Conservation (phyloP, 2,113 vertebrate genomes). For the Nerophis lumbriciformis region DNA sequence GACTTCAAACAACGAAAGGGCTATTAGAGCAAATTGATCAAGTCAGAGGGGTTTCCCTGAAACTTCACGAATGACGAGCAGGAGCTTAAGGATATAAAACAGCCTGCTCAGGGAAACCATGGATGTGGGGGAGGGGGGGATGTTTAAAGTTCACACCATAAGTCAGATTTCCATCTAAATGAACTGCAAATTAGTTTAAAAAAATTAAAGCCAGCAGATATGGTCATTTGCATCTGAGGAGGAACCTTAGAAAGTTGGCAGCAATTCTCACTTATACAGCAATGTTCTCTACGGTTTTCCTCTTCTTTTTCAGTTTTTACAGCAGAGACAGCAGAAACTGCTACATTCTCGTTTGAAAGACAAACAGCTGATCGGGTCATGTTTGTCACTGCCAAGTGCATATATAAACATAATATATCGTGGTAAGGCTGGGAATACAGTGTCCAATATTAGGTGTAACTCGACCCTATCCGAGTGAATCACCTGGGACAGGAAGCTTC, state of each 20-base stretch:
- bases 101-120: constrained; percentile 12
- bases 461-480: too few relatives aligned
- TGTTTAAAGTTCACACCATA: constrained; percentile 9
- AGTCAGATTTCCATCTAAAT: not conserved
- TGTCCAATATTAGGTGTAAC: too few relatives aligned
- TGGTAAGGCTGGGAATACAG: too few relatives aligned
- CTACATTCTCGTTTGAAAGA: not conserved
- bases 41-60: constrained; percentile 28
- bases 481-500: too few relatives aligned
- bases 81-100: constrained; percentile 17
- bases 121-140: not conserved
- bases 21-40: constrained; percentile 26
- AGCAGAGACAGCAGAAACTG: not conserved
- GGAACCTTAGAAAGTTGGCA: not conserved
- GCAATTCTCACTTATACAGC: not conserved
- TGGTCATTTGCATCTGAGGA: not conserved
- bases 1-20: constrained; percentile 32
- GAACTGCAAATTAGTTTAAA: not conserved
- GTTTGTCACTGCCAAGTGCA: not conserved
- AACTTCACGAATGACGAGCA: constrained; percentile 18
- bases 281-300: not conserved
- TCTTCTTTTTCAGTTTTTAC: not conserved
- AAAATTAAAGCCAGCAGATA: constrained; percentile 20
- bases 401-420: too few relatives aligned
- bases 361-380: not conserved